Conservation (phyloP, 2,888 invertebrate species). For the Ferrisia virgata region DNA sequence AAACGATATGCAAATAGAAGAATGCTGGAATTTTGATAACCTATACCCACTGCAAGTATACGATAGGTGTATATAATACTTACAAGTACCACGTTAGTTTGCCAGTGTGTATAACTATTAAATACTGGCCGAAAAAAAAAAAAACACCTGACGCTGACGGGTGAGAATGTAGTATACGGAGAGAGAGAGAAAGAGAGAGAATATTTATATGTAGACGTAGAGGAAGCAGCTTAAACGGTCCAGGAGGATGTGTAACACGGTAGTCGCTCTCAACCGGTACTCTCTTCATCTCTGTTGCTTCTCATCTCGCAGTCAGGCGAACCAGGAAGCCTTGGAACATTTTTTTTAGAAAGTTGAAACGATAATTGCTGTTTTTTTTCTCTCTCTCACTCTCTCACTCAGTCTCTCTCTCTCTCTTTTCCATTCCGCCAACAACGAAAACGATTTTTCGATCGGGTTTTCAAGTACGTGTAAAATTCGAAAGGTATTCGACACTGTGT, state of each 20-base stretch:
- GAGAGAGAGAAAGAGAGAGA: not conserved
- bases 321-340: slow-evolving; percentile 17
- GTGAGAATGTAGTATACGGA: not conserved
- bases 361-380: not conserved
- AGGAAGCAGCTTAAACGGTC: not conserved
- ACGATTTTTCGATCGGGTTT: not conserved
- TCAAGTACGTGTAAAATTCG: not conserved
- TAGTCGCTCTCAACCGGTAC: slow-evolving; percentile 1
- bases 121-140: not conserved
- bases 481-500: too few species aligned
- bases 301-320: not conserved
- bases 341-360: slow-evolving; percentile 28
- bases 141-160: slow-evolving; percentile 6
- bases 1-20: slow-evolving; percentile 35
- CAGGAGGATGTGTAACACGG: slow-evolving; percentile 12
- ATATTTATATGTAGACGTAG: too few species aligned
- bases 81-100: too few species aligned
- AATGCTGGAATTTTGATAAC: slow-evolving; percentile 42
- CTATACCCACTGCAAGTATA: too few species aligned
- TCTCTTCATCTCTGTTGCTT: not conserved
- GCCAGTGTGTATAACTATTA: not conserved
- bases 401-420: too few species aligned
- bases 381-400: too few species aligned
- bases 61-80: too few species aligned
- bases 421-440: not conserved